These are phyloP conservation scores for Climacteris rufus DNA, from an alignment of 2,113 vertebrate genomes.

Conservation along the genomic window DNA sequence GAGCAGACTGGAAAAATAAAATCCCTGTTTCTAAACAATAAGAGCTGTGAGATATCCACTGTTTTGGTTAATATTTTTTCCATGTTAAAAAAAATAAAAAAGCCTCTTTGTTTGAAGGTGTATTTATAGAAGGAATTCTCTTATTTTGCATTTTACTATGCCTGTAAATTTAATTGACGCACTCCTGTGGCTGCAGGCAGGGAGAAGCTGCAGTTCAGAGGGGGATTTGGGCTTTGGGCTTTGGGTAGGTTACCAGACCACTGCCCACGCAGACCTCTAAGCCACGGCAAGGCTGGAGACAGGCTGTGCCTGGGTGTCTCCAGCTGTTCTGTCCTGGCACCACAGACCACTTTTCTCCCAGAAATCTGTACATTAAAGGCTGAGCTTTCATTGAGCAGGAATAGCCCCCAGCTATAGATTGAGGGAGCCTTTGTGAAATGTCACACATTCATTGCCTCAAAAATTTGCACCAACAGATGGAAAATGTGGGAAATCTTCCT, in stretches of 20 bases:
- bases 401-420: neutral
- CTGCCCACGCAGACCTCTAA: fast-evolving
- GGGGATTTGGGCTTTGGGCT: neutral
- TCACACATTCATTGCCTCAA: neutral
- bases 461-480: slow-evolving; percentile 13
- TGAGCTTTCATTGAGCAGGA: neutral
- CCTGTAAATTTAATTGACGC: neutral
- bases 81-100: neutral
- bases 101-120: slow-evolving; percentile 7
- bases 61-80: slow-evolving; percentile 37
- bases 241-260: neutral
- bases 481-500: slow-evolving; percentile 44
- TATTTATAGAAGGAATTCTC: slow-evolving; percentile 38
- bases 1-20: slow-evolving; percentile 52
- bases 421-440: neutral
- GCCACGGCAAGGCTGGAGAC: neutral
- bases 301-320: neutral
- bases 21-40: slow-evolving; percentile 44
- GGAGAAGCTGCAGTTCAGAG: neutral
- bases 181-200: neutral
- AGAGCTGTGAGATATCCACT: slow-evolving; percentile 31
- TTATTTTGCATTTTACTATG: neutral
- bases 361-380: neutral
- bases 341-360: neutral
- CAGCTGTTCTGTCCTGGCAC: neutral